phyloP scores from a whole-genome alignment of 2,113 vertebrate species.

The Albula glossodonta region DNA sequence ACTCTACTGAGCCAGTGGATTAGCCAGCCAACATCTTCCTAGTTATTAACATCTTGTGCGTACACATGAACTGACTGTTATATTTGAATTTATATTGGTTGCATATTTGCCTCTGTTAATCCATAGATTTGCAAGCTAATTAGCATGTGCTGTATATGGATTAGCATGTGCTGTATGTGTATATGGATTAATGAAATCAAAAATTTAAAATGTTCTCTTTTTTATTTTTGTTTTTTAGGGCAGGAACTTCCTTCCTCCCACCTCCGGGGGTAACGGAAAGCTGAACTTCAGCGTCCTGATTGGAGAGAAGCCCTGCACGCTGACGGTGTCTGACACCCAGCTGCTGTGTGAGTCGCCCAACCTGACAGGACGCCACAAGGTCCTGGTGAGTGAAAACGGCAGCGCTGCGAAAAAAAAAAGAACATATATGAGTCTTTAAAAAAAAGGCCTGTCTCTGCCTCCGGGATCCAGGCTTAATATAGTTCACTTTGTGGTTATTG shows the following conservation, averaged over 20 bases:
- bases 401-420: not conserved
- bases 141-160: too few species aligned
- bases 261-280: conserved; percentile 87
- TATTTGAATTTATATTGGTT: not conserved
- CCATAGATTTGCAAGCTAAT: not conserved
- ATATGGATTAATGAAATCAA: too few species aligned
- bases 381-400: conserved; percentile 80
- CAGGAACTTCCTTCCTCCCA: conserved; percentile 88
- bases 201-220: not conserved
- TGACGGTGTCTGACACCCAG: conserved; percentile 95
- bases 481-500: conserved; percentile 53
- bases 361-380: conserved; percentile 91
- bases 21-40: not conserved
- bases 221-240: conserved; percentile 70
- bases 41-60: not conserved
- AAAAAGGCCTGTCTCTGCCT: not conserved
- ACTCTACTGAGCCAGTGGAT: not conserved
- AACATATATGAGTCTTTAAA: not conserved
- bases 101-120: not conserved
- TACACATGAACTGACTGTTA: not conserved
- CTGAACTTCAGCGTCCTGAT: conserved; percentile 94
- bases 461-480: conserved; percentile 38
- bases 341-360: conserved; percentile 95
- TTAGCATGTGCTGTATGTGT: too few species aligned
- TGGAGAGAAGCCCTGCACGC: conserved; percentile 87